Percentiles rank a stretch among this genome's conserved stretches.
Conservation (phyloP, 53 echinoderm and acorn worm genomes). For the Actinopyga echinites region DNA sequence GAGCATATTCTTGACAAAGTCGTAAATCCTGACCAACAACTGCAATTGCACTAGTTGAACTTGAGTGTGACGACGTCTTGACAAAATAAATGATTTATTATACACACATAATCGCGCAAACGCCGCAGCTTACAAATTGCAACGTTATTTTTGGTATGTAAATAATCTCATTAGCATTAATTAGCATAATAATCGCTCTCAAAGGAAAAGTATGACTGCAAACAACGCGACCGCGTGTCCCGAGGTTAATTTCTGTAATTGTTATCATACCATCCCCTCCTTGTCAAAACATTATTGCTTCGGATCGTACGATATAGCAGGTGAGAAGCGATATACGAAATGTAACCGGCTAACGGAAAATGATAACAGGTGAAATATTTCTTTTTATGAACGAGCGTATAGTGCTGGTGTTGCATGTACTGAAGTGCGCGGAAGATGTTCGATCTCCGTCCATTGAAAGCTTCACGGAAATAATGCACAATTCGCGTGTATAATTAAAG, state of each 20-base stretch:
- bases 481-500: too few species aligned
- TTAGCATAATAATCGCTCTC: conserved; percentile 27
- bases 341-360: not conserved
- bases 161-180: conserved; percentile 29
- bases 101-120: too few species aligned
- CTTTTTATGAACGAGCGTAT: not conserved
- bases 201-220: conserved; percentile 32
- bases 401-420: too few species aligned
- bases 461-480: too few species aligned
- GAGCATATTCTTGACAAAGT: too few species aligned
- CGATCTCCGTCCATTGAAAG: too few species aligned
- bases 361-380: conserved; percentile 30
- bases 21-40: too few species aligned
- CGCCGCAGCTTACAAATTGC: too few species aligned
- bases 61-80: too few species aligned
- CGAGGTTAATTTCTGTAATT: conserved; percentile 17
- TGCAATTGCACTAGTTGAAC: too few species aligned
- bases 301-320: conserved; percentile 8
- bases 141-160: not conserved
- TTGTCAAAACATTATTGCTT: conserved; percentile 26
- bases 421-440: too few species aligned
- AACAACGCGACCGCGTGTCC: not conserved
- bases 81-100: too few species aligned
- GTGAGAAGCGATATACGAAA: conserved; percentile 5
- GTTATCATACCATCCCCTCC: conserved; percentile 20